Conservation (phyloP, 2,888 invertebrate genomes). For the Drosophila sordidapex region DNA sequence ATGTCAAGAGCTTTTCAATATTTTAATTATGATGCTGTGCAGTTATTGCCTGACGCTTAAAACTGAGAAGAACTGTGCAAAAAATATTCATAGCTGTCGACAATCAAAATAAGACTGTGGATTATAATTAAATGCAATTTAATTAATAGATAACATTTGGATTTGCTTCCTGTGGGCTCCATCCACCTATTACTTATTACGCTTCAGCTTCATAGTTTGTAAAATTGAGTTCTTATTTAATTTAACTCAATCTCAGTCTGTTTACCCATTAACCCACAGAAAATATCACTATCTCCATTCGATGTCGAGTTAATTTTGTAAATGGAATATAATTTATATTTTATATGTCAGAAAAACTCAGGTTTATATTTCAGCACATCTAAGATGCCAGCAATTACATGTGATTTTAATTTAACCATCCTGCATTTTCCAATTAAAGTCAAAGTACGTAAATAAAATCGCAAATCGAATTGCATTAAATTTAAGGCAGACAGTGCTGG, state of each 20-base stretch:
- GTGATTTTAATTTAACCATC: conserved; percentile 35
- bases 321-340: neutral
- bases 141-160: neutral
- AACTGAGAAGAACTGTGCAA: neutral
- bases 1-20: conserved; percentile 3
- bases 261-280: neutral
- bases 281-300: neutral
- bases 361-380: neutral
- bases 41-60: neutral
- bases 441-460: conserved; percentile 26
- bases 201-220: neutral
- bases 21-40: neutral
- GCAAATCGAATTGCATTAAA: conserved; percentile 70
- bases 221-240: neutral
- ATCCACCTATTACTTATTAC: neutral
- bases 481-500: conserved; percentile 39
- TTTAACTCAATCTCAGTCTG: neutral
- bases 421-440: conserved; percentile 41
- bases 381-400: conserved; percentile 14
- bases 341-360: neutral
- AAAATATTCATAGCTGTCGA: neutral
- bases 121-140: neutral
- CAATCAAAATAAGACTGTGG: neutral
- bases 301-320: neutral
- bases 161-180: neutral